Conservation (phyloP, 2,888 invertebrate species). For the Caenorhabditis sulstoni region DNA sequence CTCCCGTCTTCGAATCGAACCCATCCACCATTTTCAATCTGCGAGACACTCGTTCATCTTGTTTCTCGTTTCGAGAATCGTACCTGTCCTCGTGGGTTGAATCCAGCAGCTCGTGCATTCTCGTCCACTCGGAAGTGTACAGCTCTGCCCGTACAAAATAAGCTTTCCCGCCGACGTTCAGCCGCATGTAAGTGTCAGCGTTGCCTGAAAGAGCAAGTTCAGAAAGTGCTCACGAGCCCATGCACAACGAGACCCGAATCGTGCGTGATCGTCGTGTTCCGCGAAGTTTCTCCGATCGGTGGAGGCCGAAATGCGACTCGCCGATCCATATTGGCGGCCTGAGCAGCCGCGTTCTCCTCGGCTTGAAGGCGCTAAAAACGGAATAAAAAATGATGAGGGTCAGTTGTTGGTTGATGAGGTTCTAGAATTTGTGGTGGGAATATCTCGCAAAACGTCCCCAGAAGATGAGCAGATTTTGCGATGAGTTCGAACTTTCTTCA, state of each 20-base stretch:
- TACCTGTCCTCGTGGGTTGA: conserved; percentile 62
- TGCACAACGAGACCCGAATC: conserved; percentile 23
- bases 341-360: conserved; percentile 55
- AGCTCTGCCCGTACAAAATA: conserved; percentile 72
- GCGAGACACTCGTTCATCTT: not conserved
- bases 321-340: conserved; percentile 48
- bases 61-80: not conserved
- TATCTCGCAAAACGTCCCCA: no score
- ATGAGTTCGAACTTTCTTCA: not conserved
- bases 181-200: conserved; percentile 62
- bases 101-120: conserved; percentile 68
- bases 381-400: not conserved
- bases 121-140: conserved; percentile 66
- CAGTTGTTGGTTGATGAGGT: no score
- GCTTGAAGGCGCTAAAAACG: conserved; percentile 56
- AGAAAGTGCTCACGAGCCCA: conserved; percentile 10
- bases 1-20: conserved; percentile 69
- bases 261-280: conserved; percentile 29
- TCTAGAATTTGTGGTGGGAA: no score
- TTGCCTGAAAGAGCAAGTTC: conserved; percentile 31
- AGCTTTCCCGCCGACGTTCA: conserved; percentile 78
- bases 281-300: conserved; percentile 37
- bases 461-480: no score
- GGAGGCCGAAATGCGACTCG: conserved; percentile 56
- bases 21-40: conserved; percentile 73